These are phyloP conservation scores for Chrysocyon brachyurus DNA, from an alignment of 2,797 vertebrate genomes.

Conservation along the genomic window DNA sequence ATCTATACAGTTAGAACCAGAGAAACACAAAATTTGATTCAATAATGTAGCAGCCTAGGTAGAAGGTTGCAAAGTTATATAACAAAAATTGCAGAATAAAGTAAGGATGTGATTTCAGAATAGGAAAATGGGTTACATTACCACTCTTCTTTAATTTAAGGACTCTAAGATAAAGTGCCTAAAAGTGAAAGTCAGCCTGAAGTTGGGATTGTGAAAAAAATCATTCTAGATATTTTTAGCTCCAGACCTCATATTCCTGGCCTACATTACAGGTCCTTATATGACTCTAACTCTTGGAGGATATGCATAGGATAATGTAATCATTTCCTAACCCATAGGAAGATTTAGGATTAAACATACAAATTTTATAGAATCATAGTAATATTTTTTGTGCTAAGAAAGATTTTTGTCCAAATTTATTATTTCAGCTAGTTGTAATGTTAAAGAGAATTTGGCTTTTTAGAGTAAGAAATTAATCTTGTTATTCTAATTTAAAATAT, in stretches of 20 bases:
- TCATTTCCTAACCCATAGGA: neutral
- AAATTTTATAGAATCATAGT: neutral
- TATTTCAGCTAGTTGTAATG: slow-evolving; percentile 16
- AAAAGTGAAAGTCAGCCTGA: slow-evolving; percentile 37
- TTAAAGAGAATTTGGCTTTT: slow-evolving; percentile 10
- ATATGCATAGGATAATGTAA: neutral
- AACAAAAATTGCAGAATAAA: neutral
- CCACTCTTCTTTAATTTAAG: neutral
- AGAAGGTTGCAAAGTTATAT: neutral
- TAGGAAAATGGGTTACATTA: neutral
- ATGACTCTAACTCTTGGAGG: neutral
- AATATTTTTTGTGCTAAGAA: slow-evolving; percentile 13
- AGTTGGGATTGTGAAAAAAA: slow-evolving; percentile 41
- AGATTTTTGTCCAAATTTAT: neutral
- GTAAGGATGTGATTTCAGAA: neutral
- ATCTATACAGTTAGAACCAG: slow-evolving; percentile 10
- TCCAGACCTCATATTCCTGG: neutral
- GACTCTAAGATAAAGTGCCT: neutral
- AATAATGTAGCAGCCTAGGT: neutral
- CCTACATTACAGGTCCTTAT: neutral
- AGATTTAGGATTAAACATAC: slow-evolving; percentile 2
- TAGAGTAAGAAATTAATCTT: slow-evolving; percentile 35
- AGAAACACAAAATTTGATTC: neutral
- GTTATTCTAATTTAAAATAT: slow-evolving; percentile 64
- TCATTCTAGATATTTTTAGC: neutral